Base-by-base conservation (phyloP, 92 coral and sea anemone species). In the Zoanthus solanderi region DNA sequence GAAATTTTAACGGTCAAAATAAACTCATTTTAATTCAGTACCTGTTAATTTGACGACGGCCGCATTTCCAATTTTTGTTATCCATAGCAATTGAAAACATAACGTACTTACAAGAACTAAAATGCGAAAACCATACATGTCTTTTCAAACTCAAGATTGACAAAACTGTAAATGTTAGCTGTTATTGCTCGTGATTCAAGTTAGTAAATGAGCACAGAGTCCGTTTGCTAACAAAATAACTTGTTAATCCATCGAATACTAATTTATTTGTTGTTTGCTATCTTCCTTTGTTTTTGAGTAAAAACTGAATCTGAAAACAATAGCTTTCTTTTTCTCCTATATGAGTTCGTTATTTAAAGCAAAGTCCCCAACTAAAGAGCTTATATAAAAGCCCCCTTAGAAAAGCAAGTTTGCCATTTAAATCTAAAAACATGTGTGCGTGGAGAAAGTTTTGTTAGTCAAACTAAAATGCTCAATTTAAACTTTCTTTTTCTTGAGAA, bases 251-350 rank as follows among this genome's bases (percentile, higher is more conserved):
- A 12, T 9, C 23, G 31, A 15, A 67, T 30, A 15, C 46, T 11
- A 28, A 15, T 69, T 29, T 69, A 12, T 7, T 7, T 69, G 16
- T 69, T 32, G 30, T 9, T 69, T 14, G 42, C 42, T 28, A 3
- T 32, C 30, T 29, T 9, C 45, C 46, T 69, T 69, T 69, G 42
- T 69, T 69, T 13, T 69, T 30, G 30, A 69, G 74, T 69, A 69
- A 69, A 16, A n/a, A n/a, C n/a, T 69, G 46, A 69, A 69, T 32
- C 31, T 69, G 72, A 69, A 11, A 30, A 69, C 74, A 69, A 69
- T 69, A 29, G 74, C 44, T 1, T 30, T 32, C 13, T 69, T 8
- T 29, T 29, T 69, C 4, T 14, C 44, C 12, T 50, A 14, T 0
- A 23, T 4, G 74, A 69, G 45, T 9, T 69, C 74, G 74, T 29